Percentiles rank a stretch among this genome's conserved stretches.
These are phyloP conservation scores for Fopius arisanus DNA, from an alignment of 1,140 invertebrate genomes.

Conservation along the genomic window DNA sequence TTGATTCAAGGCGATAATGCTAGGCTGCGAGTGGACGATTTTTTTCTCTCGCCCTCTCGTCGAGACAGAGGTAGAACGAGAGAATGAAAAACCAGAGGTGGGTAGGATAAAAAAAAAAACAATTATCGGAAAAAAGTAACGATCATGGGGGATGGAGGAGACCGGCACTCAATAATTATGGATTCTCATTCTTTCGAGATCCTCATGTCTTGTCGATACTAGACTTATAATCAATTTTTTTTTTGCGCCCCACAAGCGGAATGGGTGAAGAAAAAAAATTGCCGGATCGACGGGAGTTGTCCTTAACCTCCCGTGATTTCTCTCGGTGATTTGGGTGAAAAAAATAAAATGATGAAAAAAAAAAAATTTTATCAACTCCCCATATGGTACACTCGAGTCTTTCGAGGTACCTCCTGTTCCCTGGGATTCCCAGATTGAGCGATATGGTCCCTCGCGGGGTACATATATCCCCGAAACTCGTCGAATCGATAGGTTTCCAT, in stretches of 20 bases:
- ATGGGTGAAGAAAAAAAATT: background rate
- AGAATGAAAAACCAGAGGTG: conserved; percentile 22
- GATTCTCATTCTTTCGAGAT: conserved; percentile 53
- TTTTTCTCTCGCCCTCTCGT: conserved; percentile 24
- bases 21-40: conserved; percentile 54
- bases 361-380: conserved; percentile 12
- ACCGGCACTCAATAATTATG: conserved; percentile 54
- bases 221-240: conserved; percentile 11
- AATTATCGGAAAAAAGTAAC: conserved; percentile 39
- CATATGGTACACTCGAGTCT: background rate
- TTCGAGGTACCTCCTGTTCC: background rate
- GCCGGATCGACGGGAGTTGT: background rate
- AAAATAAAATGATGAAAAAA: background rate
- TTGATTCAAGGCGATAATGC: conserved; percentile 63
- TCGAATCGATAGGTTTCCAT: conserved; percentile 26
- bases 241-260: background rate
- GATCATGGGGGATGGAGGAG: conserved; percentile 31
- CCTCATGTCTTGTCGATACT: background rate
- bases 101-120: conserved; percentile 47
- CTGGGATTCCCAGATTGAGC: conserved; percentile 26
- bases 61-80: conserved; percentile 40
- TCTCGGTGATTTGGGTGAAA: background rate
- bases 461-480: conserved; percentile 2
- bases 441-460: conserved; percentile 17
- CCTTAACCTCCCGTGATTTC: background rate